Conservation (phyloP, 2,113 vertebrate genomes). For the Oncorhynchus nerka region DNA sequence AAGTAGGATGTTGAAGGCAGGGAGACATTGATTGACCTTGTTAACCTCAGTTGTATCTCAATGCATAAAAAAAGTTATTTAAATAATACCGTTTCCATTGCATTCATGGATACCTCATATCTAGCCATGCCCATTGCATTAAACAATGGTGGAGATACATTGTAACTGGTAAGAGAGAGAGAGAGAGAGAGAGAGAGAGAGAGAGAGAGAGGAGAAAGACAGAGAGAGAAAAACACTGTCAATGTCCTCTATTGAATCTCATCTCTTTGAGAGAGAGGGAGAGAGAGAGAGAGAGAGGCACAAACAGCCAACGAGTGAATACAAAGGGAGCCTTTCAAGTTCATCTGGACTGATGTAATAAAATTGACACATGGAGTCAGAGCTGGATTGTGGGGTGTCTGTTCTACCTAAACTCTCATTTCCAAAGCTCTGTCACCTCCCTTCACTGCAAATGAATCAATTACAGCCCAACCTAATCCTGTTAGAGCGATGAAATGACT, state of each 20-base stretch:
- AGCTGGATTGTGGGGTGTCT: slow-evolving; percentile 45
- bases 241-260: slow-evolving; percentile 47
- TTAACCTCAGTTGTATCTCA: slow-evolving; percentile 17
- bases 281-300: background rate
- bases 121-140: background rate
- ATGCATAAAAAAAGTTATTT: background rate
- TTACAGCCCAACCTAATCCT: slow-evolving; percentile 61
- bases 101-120: background rate
- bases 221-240: slow-evolving; percentile 16
- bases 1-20: background rate
- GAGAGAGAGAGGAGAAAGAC: background rate
- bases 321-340: slow-evolving; percentile 56
- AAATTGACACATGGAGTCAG: slow-evolving; percentile 59
- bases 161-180: background rate
- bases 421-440: slow-evolving; percentile 49
- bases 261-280: slow-evolving; percentile 22
- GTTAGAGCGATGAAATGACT: slow-evolving; percentile 47
- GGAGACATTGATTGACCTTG: slow-evolving; percentile 43
- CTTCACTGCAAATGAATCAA: slow-evolving; percentile 59
- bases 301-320: slow-evolving; percentile 28
- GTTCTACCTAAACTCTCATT: slow-evolving; percentile 53
- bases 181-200: background rate
- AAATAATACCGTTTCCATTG: too few species aligned
- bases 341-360: slow-evolving; percentile 64
- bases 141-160: background rate